Base-by-base conservation (phyloP, 1,140 invertebrate genomes). In the Amphibalanus amphitrite region DNA sequence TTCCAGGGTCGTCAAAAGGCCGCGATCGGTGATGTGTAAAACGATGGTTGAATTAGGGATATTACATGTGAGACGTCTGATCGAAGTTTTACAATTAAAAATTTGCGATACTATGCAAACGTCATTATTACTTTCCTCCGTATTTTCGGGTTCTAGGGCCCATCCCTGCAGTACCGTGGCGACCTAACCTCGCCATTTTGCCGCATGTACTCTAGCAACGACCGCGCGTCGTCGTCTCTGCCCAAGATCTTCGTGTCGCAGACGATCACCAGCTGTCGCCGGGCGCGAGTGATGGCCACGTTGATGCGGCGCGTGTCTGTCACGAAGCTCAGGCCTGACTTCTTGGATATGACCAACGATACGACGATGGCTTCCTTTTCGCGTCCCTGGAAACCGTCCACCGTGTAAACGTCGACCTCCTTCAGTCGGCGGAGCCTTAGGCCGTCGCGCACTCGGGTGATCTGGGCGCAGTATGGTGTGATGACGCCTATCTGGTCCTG, bases 211-310 rank as follows among this genome's bases (percentile, higher is more conserved):
- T 84, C 82, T 13, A 86, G 75, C 33, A 87, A n/a, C n/a, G 77
- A 26, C 78, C 79, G 70, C 78, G 77, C 0, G 85, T 77, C 69
- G 84, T 81, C 6, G 76, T 47, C 75, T 86, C 78, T 71, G 80
- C 79, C 59, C 81, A 78, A 64, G 47, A 8, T 86, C 81, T 29
- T 85, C 72, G 80, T 81, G 76, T 87, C 83, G 74, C 82, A 83
- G 68, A 87, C 80, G 23, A 87, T 79, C 64, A 82, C 79, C 20
- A 87, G 77, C 73, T 86, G 84, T 47, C 85, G 77, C 72, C 82
- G 78, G 3, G 86, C 86, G 75, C 86, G 77, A 1, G 86, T 87
- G 0, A 87, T 80, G 26, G 86, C 86, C 25, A 87, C 86, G 78
- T 87, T 87, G 23, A 87, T 80, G 74, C 86, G 79, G 71, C 85